Evolutionary conservation across 2,888 invertebrate genomes (phyloP).

Genomic region (Lasioglossum pauxillum): DNA sequence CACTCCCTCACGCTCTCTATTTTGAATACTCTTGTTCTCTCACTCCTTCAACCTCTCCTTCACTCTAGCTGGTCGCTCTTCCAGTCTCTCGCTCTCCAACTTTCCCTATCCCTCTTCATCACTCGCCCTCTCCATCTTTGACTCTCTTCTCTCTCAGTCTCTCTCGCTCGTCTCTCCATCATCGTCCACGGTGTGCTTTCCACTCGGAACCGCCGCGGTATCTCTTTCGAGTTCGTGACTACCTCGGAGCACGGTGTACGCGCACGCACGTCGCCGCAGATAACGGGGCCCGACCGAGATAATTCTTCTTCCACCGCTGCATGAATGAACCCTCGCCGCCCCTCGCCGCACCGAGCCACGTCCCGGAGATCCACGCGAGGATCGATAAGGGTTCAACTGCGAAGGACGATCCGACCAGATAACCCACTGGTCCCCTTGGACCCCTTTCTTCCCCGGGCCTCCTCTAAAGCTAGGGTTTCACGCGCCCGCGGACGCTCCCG

Average conservation of each 20-base stretch:
- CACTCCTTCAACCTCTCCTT: neutral
- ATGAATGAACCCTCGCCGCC: constrained; percentile 66
- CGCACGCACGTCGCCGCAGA: constrained; percentile 68
- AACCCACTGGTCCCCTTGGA: constrained; percentile 17
- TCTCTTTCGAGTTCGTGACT: constrained; percentile 70
- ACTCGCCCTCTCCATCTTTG: constrained; percentile 18
- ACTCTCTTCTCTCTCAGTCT: constrained; percentile 7
- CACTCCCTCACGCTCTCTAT: neutral
- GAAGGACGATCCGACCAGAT: constrained; percentile 43
- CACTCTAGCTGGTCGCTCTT: neutral
- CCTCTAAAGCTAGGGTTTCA: neutral
- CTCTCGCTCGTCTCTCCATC: neutral
- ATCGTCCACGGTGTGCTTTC: constrained; percentile 19
- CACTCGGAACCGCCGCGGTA: constrained; percentile 56
- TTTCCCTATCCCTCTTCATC: constrained; percentile 7
- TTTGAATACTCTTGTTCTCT: neutral
- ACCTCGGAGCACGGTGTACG: constrained; percentile 60
- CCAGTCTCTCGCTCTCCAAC: neutral
- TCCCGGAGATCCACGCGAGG: constrained; percentile 52
- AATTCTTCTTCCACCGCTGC: constrained; percentile 68
- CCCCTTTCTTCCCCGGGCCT: neutral
- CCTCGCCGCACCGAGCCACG: constrained; percentile 11
- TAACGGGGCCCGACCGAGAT: constrained; percentile 68
- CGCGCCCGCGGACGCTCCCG: neutral
- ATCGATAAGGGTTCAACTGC: constrained; percentile 57